Evolutionary conservation across 2,797 vertebrate genomes (phyloP).

Genomic region (Carapus acus): DNA sequence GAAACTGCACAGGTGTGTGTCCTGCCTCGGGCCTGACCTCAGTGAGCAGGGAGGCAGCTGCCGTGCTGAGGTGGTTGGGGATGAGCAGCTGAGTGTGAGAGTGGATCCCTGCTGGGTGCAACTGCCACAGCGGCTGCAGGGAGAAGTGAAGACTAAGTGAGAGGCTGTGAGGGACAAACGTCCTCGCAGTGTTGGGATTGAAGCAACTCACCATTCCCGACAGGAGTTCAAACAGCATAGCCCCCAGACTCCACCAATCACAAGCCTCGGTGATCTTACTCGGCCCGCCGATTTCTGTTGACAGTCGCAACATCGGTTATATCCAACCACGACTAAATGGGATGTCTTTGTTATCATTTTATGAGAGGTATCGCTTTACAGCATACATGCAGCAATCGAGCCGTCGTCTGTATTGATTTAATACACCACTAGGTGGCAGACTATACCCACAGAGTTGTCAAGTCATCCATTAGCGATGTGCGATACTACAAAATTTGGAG

Average conservation of each 20-base stretch:
- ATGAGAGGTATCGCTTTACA: too few relatives aligned
- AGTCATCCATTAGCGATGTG: too few relatives aligned
- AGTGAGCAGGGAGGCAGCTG: conserved; percentile 83
- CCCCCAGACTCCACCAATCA: conserved; percentile 98
- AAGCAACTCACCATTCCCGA: conserved; percentile 90
- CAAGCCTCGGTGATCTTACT: conserved; percentile 84
- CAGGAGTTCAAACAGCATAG: conserved; percentile 89
- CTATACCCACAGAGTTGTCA: conserved; percentile 9
- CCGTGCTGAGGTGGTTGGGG: conserved; percentile 82
- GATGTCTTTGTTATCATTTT: not conserved
- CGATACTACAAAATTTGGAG: too few relatives aligned
- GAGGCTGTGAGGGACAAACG: not conserved
- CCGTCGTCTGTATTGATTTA: not conserved
- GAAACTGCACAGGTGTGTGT: too few relatives aligned
- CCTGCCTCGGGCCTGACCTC: conserved; percentile 74
- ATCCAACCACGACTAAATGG: too few relatives aligned
- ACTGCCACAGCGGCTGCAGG: conserved; percentile 83
- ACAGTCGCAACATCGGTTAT: not conserved
- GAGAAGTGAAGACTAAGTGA: conserved; percentile 5
- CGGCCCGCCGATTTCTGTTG: conserved; percentile 88
- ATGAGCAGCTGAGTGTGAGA: conserved; percentile 88
- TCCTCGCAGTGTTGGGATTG: too few relatives aligned
- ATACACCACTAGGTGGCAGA: conserved; percentile 26
- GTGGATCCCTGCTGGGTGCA: conserved; percentile 88
- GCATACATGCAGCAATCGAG: not conserved